Percentiles rank a stretch among this genome's conserved stretches.
phyloP scores from a whole-genome alignment of 2,797 vertebrate genomes.

The Melanotaenia pygmaea region DNA sequence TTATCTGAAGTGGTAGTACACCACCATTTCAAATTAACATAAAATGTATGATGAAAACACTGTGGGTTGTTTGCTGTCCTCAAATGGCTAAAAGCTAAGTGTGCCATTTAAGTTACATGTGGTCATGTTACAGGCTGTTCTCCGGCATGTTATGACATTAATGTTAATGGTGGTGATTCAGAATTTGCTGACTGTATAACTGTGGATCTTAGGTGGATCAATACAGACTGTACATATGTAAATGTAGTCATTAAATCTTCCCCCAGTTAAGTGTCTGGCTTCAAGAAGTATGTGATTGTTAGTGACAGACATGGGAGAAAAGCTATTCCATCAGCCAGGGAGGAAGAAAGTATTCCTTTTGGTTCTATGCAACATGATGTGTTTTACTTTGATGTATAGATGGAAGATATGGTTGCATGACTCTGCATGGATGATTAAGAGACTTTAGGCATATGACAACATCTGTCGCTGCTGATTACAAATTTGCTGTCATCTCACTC shows the following conservation, averaged over 20 bases:
- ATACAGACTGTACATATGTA: constrained; percentile 71
- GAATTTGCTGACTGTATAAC: constrained; percentile 67
- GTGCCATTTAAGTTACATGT: constrained; percentile 68
- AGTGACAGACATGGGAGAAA: constrained; percentile 26
- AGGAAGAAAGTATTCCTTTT: constrained; percentile 12
- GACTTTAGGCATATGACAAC: constrained; percentile 55
- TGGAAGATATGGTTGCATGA: constrained; percentile 25
- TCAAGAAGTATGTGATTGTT: constrained; percentile 32
- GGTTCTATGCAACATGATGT: constrained; percentile 9
- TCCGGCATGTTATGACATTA: constrained; percentile 73
- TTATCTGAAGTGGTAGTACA: constrained; percentile 9
- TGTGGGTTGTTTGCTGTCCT: constrained; percentile 40
- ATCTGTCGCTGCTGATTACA: constrained; percentile 45
- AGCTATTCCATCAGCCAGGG: constrained; percentile 14
- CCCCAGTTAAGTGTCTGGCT: constrained; percentile 50
- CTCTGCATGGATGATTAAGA: constrained; percentile 46
- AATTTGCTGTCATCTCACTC: constrained; percentile 44
- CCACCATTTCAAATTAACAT: neutral
- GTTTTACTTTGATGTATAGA: constrained; percentile 39
- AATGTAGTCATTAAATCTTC: constrained; percentile 75
- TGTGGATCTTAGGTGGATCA: constrained; percentile 61
- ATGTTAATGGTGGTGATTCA: constrained; percentile 73
- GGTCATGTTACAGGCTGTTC: constrained; percentile 55
- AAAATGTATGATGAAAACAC: constrained; percentile 8
- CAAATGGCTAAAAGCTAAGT: constrained; percentile 52